phyloP scores from a whole-genome alignment of 53 echinoderm and acorn worm species.

The Luidia sarsii region DNA sequence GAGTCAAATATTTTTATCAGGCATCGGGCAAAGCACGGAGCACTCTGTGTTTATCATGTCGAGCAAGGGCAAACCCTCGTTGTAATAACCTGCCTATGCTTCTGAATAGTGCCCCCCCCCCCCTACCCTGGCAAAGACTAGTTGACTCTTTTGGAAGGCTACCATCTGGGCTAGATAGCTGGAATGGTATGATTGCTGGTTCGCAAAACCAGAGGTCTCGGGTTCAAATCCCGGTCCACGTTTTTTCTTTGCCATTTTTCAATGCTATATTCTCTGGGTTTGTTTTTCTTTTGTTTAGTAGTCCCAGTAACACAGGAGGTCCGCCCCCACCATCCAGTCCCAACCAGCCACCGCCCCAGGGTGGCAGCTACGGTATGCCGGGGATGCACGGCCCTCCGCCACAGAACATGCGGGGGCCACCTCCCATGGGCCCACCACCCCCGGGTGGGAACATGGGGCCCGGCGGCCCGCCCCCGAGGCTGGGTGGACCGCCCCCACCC shows the following conservation, averaged over 20 bases:
- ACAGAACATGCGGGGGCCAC: slow-evolving; percentile 29
- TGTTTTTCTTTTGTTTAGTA: slow-evolving; percentile 2
- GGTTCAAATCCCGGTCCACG: too few species aligned
- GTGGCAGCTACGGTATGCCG: slow-evolving; percentile 19
- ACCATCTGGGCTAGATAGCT: too few species aligned
- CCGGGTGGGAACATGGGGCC: slow-evolving; percentile 23
- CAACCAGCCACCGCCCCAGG: slow-evolving; percentile 37
- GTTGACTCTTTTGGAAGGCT: too few species aligned
- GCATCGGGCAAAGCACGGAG: too few species aligned
- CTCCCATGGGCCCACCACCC: slow-evolving; percentile 2
- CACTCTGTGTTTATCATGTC: too few species aligned
- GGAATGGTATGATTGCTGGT: too few species aligned
- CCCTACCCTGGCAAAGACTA: too few species aligned
- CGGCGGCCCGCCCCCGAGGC: slow-evolving; percentile 27
- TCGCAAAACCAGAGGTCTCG: neutral
- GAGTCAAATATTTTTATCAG: too few species aligned
- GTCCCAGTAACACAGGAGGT: slow-evolving; percentile 17
- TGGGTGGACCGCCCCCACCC: slow-evolving; percentile 57
- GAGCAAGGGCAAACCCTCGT: too few species aligned
- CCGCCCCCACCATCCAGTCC: slow-evolving; percentile 51
- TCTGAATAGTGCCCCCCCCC: neutral
- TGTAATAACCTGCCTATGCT: neutral
- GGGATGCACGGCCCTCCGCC: slow-evolving; percentile 41
- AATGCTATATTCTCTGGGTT: neutral
- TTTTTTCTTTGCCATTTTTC: neutral